Conservation (phyloP, 2,797 vertebrate species). For the Cynopterus sphinx region DNA sequence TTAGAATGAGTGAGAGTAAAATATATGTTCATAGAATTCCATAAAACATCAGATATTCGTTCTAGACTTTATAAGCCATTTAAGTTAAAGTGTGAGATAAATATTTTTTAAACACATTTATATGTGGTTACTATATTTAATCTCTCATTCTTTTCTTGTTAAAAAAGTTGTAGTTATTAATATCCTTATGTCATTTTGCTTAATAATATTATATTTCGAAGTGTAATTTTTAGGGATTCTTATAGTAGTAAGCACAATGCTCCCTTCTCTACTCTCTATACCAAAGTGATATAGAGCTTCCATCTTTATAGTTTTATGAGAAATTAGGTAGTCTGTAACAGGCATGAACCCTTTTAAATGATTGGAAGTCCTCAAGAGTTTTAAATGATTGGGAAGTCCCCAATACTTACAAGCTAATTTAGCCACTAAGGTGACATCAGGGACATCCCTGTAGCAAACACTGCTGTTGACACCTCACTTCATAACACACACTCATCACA, state of each 20-base stretch:
- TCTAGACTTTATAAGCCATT: neutral
- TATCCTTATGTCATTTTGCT: neutral
- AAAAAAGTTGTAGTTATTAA: neutral
- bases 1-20: neutral
- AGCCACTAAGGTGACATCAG: neutral
- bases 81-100: neutral
- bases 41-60: neutral
- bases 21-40: neutral
- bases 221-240: neutral
- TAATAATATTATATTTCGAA: neutral
- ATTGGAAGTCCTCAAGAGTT: neutral
- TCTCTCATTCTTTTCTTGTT: neutral
- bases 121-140: neutral
- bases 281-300: neutral
- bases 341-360: neutral
- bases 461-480: neutral
- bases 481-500: neutral
- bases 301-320: neutral
- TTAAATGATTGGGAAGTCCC: neutral
- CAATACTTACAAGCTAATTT: neutral
- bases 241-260: neutral
- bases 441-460: neutral
- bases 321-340: neutral
- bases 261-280: neutral
- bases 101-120: neutral